phyloP scores from a whole-genome alignment of 92 coral and sea anemone species.

The Galaxea fascicularis region DNA sequence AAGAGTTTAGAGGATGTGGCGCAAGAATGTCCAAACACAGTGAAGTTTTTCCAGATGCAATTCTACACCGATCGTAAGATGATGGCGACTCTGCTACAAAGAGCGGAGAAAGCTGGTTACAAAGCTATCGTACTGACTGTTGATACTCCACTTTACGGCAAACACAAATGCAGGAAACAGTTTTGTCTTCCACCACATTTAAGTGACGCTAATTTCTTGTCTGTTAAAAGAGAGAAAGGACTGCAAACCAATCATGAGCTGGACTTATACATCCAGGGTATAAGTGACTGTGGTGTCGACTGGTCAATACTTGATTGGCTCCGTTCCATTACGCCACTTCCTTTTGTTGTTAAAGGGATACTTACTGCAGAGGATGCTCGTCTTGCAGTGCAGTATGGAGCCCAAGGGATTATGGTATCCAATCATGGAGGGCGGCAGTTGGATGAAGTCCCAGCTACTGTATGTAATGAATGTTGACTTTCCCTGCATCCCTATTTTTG shows the following conservation, averaged over 20 bases:
- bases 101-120: slow-evolving; percentile 56
- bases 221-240: neutral
- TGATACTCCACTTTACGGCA: slow-evolving; percentile 47
- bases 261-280: neutral
- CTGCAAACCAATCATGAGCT: slow-evolving; percentile 4
- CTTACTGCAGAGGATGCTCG: slow-evolving; percentile 55
- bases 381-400: slow-evolving; percentile 59
- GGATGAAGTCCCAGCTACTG: slow-evolving; percentile 62
- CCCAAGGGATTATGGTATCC: slow-evolving; percentile 57
- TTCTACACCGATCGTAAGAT: slow-evolving; percentile 18
- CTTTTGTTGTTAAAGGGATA: slow-evolving; percentile 55
- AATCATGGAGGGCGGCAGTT: slow-evolving; percentile 68
- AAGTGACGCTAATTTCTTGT: slow-evolving; percentile 25
- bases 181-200: slow-evolving; percentile 51
- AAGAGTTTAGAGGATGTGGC: slow-evolving; percentile 58
- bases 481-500: neutral
- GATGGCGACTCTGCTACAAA: slow-evolving; percentile 7
- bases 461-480: neutral
- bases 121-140: slow-evolving; percentile 56
- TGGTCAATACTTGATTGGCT: slow-evolving; percentile 53
- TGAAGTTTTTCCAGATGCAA: slow-evolving; percentile 48
- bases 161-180: slow-evolving; percentile 8
- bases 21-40: slow-evolving; percentile 7
- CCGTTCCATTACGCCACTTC: slow-evolving; percentile 57
- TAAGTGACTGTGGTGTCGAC: neutral